Percentiles rank a stretch among this genome's conserved stretches.
Conservation (phyloP, 2,113 vertebrate genomes). For the Lophochroa leadbeateri region DNA sequence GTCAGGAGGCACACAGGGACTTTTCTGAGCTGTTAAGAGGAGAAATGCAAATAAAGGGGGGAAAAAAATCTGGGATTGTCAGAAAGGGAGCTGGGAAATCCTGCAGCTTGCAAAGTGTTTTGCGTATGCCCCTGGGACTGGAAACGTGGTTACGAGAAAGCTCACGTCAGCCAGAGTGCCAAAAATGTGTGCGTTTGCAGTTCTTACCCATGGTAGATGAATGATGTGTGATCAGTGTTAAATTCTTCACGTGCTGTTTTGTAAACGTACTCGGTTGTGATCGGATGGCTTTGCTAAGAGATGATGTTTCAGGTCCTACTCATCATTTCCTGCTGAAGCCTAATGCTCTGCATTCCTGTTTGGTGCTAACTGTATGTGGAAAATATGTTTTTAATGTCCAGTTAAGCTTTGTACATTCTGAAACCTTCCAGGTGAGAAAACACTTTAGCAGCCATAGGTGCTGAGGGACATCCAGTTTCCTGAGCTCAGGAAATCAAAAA, state of each 20-base stretch:
- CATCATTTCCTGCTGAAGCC: background rate
- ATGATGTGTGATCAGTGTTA: background rate
- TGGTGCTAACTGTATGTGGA: background rate
- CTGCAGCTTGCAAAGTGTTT: background rate
- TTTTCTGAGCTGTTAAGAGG: background rate
- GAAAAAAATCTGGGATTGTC: background rate
- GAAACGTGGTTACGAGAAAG: background rate
- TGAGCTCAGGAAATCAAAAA: background rate
- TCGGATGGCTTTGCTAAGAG: background rate
- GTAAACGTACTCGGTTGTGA: background rate
- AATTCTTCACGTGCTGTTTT: background rate
- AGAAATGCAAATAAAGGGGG: conserved; percentile 33
- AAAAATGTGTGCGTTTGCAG: background rate
- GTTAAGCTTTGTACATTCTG: background rate
- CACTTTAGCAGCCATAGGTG: background rate
- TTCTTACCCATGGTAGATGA: background rate
- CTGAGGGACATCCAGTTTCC: background rate
- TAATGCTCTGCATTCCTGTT: background rate
- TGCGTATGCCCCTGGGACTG: background rate
- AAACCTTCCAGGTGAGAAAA: background rate
- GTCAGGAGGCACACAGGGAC: background rate
- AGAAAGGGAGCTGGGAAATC: background rate
- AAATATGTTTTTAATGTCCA: background rate
- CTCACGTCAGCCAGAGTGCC: background rate
- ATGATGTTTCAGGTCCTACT: background rate